A percentile compares a stretch with the other conserved stretches of the same genome.
Conservation (phyloP, 1,140 invertebrate genomes). For the Cotesia typhae region DNA sequence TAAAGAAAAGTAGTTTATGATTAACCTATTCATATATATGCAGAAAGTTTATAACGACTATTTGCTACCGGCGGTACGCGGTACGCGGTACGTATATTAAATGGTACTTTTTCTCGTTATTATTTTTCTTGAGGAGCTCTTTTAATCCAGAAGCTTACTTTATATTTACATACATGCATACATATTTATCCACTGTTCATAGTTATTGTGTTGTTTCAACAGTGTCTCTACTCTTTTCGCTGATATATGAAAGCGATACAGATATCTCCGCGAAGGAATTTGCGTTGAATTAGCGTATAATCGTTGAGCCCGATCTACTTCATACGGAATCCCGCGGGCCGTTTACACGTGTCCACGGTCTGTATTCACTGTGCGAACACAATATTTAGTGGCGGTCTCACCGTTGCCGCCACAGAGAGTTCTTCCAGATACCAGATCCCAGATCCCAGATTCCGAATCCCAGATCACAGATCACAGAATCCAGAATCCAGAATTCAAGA, state of each 20-base stretch:
- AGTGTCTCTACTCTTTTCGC: conserved; percentile 16
- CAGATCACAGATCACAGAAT: too few relatives aligned
- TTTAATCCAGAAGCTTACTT: too few relatives aligned
- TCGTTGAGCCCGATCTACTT: conserved; percentile 60
- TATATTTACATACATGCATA: too few relatives aligned
- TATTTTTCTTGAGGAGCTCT: too few relatives aligned
- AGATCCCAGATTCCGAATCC: too few relatives aligned
- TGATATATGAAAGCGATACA: conserved; percentile 63
- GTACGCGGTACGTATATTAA: too few relatives aligned
- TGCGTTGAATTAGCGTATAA: conserved; percentile 66
- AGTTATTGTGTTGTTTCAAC: neutral
- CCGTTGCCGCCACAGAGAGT: conserved; percentile 40
- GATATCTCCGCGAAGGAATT: conserved; percentile 63
- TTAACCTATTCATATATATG: too few relatives aligned
- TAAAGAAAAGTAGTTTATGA: too few relatives aligned
- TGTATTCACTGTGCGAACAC: conserved; percentile 61
- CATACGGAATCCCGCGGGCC: conserved; percentile 62
- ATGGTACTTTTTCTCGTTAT: too few relatives aligned
- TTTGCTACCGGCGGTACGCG: too few relatives aligned
- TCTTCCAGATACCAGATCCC: neutral
- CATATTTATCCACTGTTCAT: neutral
- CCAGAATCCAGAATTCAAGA: too few relatives aligned
- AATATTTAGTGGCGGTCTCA: conserved; percentile 57
- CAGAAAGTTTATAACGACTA: too few relatives aligned
- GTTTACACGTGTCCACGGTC: conserved; percentile 63